These are phyloP conservation scores for Nanorana parkeri DNA, from an alignment of 2,113 vertebrate species.

Conservation along the genomic window DNA sequence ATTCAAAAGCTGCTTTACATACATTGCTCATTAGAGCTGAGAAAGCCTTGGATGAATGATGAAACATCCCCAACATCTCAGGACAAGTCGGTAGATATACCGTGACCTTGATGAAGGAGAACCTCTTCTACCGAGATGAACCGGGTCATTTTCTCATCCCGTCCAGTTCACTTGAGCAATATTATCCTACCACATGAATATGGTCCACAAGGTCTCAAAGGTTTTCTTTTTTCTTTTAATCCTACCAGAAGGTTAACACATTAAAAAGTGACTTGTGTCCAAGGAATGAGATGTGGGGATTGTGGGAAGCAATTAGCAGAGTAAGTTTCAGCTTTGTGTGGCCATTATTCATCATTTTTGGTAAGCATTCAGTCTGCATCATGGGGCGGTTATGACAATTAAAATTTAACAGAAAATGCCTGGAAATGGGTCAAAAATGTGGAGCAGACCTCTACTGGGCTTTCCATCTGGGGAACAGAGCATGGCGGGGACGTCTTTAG, in stretches of 20 bases:
- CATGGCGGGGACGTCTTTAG: background rate
- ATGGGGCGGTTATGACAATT: slow-evolving; percentile 10
- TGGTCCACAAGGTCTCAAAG: background rate
- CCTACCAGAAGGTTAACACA: background rate
- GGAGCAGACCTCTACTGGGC: background rate
- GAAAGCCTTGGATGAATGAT: no score
- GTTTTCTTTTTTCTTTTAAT: background rate
- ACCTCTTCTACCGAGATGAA: no score
- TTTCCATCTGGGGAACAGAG: background rate
- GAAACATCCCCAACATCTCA: no score
- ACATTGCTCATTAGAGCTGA: no score
- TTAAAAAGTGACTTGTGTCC: slow-evolving; percentile 3
- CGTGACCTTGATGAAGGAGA: no score
- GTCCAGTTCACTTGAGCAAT: background rate
- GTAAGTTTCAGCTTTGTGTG: slow-evolving; percentile 8
- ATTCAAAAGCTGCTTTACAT: no score
- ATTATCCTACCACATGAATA: background rate
- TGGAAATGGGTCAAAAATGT: slow-evolving; percentile 33
- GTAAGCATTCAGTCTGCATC: slow-evolving; percentile 8
- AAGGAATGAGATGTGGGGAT: slow-evolving; percentile 5
- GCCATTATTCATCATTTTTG: slow-evolving; percentile 44
- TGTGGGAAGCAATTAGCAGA: slow-evolving; percentile 13
- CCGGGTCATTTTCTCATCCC: no score
- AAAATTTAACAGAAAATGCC: slow-evolving; percentile 31
- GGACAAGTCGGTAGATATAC: no score